Evolutionary conservation across 2,888 invertebrate species (phyloP).

Genomic region (Agonopterix subpropinquella): DNA sequence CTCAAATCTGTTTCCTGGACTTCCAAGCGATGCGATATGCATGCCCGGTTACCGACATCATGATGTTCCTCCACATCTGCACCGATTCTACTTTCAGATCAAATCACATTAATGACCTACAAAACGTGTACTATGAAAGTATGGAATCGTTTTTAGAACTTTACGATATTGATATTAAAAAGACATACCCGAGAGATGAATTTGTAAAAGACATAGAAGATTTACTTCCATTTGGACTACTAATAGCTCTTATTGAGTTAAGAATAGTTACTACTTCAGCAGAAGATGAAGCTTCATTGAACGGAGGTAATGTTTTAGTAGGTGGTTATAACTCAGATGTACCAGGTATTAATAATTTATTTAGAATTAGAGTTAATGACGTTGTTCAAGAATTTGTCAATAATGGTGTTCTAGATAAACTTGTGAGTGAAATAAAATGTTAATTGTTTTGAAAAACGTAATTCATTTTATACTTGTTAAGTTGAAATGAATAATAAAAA

Average conservation of each 20-base stretch:
- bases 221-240: slow-evolving; percentile 41
- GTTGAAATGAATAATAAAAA: too few relatives aligned
- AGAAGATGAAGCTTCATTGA: slow-evolving; percentile 31
- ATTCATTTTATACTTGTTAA: too few relatives aligned
- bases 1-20: slow-evolving; percentile 50
- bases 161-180: slow-evolving; percentile 35
- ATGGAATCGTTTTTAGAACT: slow-evolving; percentile 33
- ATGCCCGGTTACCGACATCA: slow-evolving; percentile 49
- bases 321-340: slow-evolving; percentile 17
- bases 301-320: slow-evolving; percentile 21
- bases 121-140: slow-evolving; percentile 40
- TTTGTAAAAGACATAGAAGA: slow-evolving; percentile 40
- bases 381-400: slow-evolving; percentile 39
- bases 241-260: slow-evolving; percentile 49
- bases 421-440: slow-evolving; percentile 24
- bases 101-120: slow-evolving; percentile 34
- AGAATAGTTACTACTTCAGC: slow-evolving; percentile 35
- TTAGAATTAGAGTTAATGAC: slow-evolving; percentile 45
- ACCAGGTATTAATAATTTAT: slow-evolving; percentile 25
- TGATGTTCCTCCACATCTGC: slow-evolving; percentile 49
- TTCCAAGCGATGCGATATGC: slow-evolving; percentile 58
- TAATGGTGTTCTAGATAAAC: slow-evolving; percentile 43
- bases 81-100: slow-evolving; percentile 51
- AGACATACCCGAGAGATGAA: slow-evolving; percentile 34
- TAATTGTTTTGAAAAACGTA: not conserved